Evolutionary conservation across 2,888 invertebrate genomes (phyloP).

Genomic region (Nemotelus nigrinus): DNA sequence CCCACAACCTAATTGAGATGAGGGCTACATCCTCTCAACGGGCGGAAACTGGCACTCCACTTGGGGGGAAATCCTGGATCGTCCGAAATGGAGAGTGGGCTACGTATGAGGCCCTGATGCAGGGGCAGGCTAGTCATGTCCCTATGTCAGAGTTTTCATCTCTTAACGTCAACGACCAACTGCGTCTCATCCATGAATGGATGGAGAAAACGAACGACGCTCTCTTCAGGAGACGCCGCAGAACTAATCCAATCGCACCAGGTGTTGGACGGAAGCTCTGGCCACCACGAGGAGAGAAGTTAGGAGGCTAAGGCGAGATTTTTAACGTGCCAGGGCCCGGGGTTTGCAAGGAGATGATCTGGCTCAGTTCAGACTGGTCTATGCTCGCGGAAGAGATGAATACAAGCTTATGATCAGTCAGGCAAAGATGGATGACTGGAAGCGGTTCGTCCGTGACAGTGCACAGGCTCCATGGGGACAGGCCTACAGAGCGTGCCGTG

Average conservation of each 20-base stretch:
- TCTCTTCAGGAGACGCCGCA: too few relatives aligned
- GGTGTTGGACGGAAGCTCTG: too few relatives aligned
- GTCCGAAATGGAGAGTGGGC: not conserved
- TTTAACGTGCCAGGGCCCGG: too few relatives aligned
- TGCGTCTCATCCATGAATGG: not conserved
- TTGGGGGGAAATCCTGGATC: too few relatives aligned
- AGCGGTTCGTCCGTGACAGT: not conserved
- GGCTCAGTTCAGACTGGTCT: not conserved
- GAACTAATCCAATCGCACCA: too few relatives aligned
- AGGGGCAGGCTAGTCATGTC: not conserved
- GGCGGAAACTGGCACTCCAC: too few relatives aligned
- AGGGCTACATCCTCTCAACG: too few relatives aligned
- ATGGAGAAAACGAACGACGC: not conserved
- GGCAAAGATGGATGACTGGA: not conserved
- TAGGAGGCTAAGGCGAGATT: too few relatives aligned
- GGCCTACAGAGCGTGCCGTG: not conserved
- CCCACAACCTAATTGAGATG: not conserved
- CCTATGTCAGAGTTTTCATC: not conserved
- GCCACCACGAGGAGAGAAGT: too few relatives aligned
- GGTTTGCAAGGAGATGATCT: too few relatives aligned
- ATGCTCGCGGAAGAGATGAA: not conserved
- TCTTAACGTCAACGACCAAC: not conserved
- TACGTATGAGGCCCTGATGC: not conserved
- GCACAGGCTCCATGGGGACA: not conserved
- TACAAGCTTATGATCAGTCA: not conserved